A percentile compares a stretch with the other conserved stretches of the same genome.
Evolutionary conservation across 2,113 vertebrate species (phyloP).

Genomic region (Notarius lentiginosus): DNA sequence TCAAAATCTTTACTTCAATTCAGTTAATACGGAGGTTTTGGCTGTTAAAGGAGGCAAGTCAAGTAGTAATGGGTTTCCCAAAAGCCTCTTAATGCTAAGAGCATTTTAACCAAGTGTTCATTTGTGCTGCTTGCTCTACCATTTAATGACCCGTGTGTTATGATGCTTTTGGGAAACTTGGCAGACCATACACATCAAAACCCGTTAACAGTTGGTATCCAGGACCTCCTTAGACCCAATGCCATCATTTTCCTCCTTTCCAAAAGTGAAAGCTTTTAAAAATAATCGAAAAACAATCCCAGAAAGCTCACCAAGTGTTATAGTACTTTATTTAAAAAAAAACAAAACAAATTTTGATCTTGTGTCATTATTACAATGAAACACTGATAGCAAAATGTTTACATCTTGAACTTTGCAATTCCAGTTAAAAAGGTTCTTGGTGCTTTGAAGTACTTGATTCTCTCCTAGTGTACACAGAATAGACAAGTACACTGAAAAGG

Average conservation of each 20-base stretch:
- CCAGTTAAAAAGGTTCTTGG: constrained; percentile 59
- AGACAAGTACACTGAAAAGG: constrained; percentile 27
- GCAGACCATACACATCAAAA: not conserved
- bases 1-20: not conserved
- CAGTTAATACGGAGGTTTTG: not conserved
- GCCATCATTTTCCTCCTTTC: not conserved
- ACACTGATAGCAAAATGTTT: constrained; percentile 60
- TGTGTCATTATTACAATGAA: constrained; percentile 67
- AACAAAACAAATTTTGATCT: constrained; percentile 64
- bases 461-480: constrained; percentile 39
- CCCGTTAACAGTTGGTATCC: not conserved
- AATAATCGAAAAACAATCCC: not conserved
- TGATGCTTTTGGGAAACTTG: too few species aligned
- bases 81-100: too few species aligned
- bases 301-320: constrained; percentile 51
- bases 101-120: too few species aligned
- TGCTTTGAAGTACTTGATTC: constrained; percentile 39
- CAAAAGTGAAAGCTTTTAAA: not conserved
- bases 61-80: too few species aligned
- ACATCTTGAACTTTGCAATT: constrained; percentile 54
- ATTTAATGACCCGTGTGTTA: too few species aligned
- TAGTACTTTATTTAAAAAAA: constrained; percentile 70
- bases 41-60: not conserved
- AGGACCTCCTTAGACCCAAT: not conserved
- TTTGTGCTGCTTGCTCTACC: too few species aligned